A percentile compares a stretch with the other conserved stretches of the same genome.
These are phyloP conservation scores for Catocala nupta DNA, from an alignment of 2,888 invertebrate genomes.

Conservation along the genomic window DNA sequence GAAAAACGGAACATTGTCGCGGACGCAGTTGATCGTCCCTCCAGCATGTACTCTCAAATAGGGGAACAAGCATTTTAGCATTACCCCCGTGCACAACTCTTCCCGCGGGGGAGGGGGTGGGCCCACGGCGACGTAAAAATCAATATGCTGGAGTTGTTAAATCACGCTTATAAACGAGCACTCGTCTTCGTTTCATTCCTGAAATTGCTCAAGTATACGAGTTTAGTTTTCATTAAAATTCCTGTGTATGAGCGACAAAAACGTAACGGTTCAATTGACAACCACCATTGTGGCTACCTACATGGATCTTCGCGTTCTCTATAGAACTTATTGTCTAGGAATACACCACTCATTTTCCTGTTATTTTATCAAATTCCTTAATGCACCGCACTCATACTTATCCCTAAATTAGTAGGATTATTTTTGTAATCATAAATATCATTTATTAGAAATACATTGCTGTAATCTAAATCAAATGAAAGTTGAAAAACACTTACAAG, in stretches of 20 bases:
- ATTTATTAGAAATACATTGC: too few species aligned
- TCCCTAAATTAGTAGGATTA: too few species aligned
- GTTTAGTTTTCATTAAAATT: constrained; percentile 65
- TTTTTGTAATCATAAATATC: too few species aligned
- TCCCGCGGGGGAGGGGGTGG: constrained; percentile 85
- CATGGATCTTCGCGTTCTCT: not conserved
- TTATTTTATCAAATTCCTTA: too few species aligned
- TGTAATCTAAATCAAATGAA: too few species aligned
- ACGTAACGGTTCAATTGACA: constrained; percentile 25
- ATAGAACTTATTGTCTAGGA: too few species aligned
- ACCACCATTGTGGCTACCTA: constrained; percentile 13
- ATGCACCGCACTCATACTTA: too few species aligned
- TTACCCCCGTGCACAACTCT: constrained; percentile 88
- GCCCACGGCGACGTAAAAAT: constrained; percentile 88
- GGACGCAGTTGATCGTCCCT: constrained; percentile 75
- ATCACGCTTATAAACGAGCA: constrained; percentile 90
- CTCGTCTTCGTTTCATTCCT: constrained; percentile 88
- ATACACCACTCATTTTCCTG: too few species aligned
- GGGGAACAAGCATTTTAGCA: constrained; percentile 88
- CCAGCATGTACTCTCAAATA: constrained; percentile 88
- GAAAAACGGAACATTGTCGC: constrained; percentile 63
- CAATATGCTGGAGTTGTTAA: constrained; percentile 92
- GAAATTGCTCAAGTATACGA: constrained; percentile 79
- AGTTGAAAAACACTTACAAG: constrained; percentile 1
- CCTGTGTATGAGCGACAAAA: constrained; percentile 44